Base-by-base conservation (phyloP, 2,888 invertebrate species). In the Myopa tessellatipennis region DNA sequence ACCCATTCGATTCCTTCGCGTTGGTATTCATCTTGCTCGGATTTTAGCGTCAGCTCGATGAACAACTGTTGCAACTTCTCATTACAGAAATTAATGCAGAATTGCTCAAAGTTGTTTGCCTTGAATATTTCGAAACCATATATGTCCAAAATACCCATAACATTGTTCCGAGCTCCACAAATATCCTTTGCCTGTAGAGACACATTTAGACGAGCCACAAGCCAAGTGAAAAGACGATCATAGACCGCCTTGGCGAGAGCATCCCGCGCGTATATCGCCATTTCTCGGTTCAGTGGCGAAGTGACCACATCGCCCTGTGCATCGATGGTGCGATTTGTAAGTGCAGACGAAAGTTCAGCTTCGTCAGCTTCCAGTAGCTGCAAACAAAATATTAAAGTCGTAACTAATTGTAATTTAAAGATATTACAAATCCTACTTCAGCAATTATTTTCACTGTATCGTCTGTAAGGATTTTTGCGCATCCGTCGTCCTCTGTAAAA, bases 81-180 rank as follows among this genome's bases (percentile, higher is more conserved):
- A 88, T 98, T 98, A 89, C 97, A 98, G 90, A 95, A 97, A 90
- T 98, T 98, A 80, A 98, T 98, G 90, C 97, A 97, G 88, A 98
- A 95, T 89, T 98, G 97, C 88, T 89, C 88, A 79, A 86, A 88
- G 94, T 95, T 95, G 87, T 98, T 98, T 82, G 92, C 94, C 74
- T 95, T 92, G 90, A 98, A 97, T 82, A 98, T 96, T 90, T 98
- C 97, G 87, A 98, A 98, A 71, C 97, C 98, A 85, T 98, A 98
- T 84, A 98, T 98, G 88, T 98, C 97, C 82, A 98, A 90, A 82
- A 98, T 95, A 3, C 97, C 97, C 90, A 97, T 95, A 0, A 96
- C 94, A 36, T 93, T 93, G 79, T 91, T 91, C 0, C 90, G 89
- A 1, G 85, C 83, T 0, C 83, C 83, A 6, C 90, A 91, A 67